Conservation (phyloP, 2,888 invertebrate species). For the Phaedon cochleariae region DNA sequence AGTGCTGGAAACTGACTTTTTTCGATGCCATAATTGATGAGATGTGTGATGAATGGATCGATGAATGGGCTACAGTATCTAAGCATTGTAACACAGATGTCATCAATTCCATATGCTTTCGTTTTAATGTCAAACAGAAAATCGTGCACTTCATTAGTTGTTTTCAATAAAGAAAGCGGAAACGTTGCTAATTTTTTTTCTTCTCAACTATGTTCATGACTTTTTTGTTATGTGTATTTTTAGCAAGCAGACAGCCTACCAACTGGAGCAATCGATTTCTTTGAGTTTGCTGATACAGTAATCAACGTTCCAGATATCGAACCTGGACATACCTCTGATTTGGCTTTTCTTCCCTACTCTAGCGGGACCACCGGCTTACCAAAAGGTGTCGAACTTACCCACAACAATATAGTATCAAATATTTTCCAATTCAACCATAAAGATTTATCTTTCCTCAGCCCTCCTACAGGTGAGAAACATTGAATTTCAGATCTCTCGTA, state of each 20-base stretch:
- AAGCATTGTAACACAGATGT: too few species aligned
- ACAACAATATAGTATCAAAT: constrained; percentile 52
- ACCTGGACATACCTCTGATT: constrained; percentile 64
- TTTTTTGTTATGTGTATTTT: constrained; percentile 15
- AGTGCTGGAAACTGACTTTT: too few species aligned
- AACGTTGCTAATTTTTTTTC: too few species aligned
- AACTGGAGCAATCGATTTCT: constrained; percentile 27
- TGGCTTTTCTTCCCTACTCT: constrained; percentile 80
- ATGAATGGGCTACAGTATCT: too few species aligned
- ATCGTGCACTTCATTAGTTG: too few species aligned
- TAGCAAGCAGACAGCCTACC: constrained; percentile 34
- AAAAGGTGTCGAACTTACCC: constrained; percentile 76
- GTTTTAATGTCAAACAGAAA: too few species aligned
- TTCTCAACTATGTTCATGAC: not conserved
- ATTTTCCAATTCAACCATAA: constrained; percentile 27
- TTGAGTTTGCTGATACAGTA: constrained; percentile 44
- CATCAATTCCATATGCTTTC: too few species aligned
- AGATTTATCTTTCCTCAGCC: constrained; percentile 16
- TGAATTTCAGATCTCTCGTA: too few species aligned
- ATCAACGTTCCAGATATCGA: constrained; percentile 64
- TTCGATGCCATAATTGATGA: too few species aligned
- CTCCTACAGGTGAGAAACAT: constrained; percentile 27
- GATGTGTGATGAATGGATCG: too few species aligned
- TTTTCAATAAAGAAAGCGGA: too few species aligned
- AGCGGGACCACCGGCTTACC: constrained; percentile 87